phyloP scores from a whole-genome alignment of 2,113 vertebrate genomes.

The Marmota monax region DNA sequence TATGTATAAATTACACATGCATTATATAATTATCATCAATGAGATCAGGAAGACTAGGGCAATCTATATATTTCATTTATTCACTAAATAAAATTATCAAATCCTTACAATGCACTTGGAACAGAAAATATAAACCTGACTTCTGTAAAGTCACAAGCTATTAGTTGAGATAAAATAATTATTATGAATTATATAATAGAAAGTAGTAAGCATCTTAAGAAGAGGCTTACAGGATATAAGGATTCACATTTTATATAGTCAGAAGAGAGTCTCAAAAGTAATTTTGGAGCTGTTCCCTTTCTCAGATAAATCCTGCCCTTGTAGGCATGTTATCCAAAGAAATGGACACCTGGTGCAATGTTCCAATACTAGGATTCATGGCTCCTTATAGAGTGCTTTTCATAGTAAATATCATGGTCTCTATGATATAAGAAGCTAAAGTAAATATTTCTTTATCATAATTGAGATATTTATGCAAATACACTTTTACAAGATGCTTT shows the following conservation, averaged over 20 bases:
- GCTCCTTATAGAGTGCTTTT: background rate
- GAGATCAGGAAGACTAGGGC: background rate
- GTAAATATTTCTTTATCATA: background rate
- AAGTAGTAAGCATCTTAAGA: background rate
- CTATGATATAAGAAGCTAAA: background rate
- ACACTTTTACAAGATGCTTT: background rate
- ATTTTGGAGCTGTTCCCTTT: background rate
- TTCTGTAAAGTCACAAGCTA: background rate
- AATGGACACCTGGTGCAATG: background rate
- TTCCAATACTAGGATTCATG: background rate
- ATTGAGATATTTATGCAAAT: slow-evolving; percentile 32
- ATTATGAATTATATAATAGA: background rate
- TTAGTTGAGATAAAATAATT: background rate
- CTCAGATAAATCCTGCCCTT: background rate
- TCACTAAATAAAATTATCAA: background rate
- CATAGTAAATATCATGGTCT: background rate
- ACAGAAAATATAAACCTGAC: background rate
- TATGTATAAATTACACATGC: background rate
- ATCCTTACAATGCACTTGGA: background rate
- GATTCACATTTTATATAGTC: background rate
- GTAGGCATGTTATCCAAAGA: background rate
- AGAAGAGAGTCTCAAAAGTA: background rate
- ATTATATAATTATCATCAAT: background rate
- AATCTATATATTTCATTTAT: background rate
- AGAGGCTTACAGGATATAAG: background rate